phyloP scores from a whole-genome alignment of 2,113 vertebrate species.

The Prionailurus bengalensis region DNA sequence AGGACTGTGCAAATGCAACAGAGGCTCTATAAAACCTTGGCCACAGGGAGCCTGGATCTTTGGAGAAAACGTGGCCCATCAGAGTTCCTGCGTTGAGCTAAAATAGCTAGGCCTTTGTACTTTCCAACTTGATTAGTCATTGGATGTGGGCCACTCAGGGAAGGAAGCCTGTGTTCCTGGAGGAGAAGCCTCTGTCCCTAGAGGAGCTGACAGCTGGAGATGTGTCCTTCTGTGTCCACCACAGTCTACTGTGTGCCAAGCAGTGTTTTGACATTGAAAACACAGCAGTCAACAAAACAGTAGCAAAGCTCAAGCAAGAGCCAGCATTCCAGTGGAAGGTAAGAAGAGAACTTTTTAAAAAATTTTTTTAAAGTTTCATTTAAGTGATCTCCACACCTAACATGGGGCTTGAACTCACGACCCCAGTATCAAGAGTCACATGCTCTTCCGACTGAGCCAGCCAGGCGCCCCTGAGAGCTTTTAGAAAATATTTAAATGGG shows the following conservation, averaged over 20 bases:
- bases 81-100: not conserved
- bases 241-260: not conserved
- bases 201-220: not conserved
- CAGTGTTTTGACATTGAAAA: not conserved
- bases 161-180: not conserved
- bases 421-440: not conserved
- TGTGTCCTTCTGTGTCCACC: not conserved
- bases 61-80: not conserved
- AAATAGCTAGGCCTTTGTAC: not conserved
- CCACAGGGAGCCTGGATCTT: not conserved
- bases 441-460: not conserved
- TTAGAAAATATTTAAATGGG: not conserved
- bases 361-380: not conserved
- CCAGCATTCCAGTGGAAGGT: not conserved
- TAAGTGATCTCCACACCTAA: not conserved
- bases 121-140: not conserved
- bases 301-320: not conserved
- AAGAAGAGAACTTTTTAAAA: not conserved
- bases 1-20: not conserved
- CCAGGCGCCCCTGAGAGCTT: not conserved
- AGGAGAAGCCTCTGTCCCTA: not conserved
- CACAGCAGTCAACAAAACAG: not conserved
- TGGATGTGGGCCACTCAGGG: not conserved
- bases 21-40: not conserved
- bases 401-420: not conserved